Evolutionary conservation across 2,888 invertebrate genomes (phyloP).

Genomic region (Mesochorus sp.): DNA sequence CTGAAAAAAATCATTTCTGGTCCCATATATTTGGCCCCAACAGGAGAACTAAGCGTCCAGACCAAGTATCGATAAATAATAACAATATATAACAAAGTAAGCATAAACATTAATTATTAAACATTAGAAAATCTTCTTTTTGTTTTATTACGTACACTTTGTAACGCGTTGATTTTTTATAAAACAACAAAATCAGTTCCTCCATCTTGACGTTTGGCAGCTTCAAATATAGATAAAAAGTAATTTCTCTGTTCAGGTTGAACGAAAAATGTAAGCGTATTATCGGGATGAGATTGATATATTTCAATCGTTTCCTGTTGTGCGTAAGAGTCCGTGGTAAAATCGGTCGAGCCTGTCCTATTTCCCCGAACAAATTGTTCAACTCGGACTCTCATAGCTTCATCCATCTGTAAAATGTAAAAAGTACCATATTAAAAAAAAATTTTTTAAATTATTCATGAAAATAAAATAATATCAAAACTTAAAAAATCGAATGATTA

Average conservation of each 20-base stretch:
- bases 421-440: no score
- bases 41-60: no score
- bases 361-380: conserved; percentile 84
- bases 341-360: conserved; percentile 77
- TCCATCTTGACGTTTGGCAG: conserved; percentile 84
- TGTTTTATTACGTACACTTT: conserved; percentile 28
- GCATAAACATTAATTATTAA: no score
- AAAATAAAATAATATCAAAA: no score
- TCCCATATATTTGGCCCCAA: no score
- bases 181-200: conserved; percentile 84
- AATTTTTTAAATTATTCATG: no score
- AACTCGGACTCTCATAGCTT: conserved; percentile 83
- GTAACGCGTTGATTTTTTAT: conserved; percentile 65
- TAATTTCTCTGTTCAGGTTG: conserved; percentile 82
- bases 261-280: conserved; percentile 77
- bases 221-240: conserved; percentile 83
- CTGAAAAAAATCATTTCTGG: no score
- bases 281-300: conserved; percentile 70
- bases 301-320: conserved; percentile 74
- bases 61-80: no score
- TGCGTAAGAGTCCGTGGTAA: conserved; percentile 76
- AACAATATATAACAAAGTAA: no score
- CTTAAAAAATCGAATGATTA: no score
- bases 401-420: conserved; percentile 82
- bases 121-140: conserved; percentile 15